Conservation (phyloP, 1,140 invertebrate genomes). For the Drusus annulatus region DNA sequence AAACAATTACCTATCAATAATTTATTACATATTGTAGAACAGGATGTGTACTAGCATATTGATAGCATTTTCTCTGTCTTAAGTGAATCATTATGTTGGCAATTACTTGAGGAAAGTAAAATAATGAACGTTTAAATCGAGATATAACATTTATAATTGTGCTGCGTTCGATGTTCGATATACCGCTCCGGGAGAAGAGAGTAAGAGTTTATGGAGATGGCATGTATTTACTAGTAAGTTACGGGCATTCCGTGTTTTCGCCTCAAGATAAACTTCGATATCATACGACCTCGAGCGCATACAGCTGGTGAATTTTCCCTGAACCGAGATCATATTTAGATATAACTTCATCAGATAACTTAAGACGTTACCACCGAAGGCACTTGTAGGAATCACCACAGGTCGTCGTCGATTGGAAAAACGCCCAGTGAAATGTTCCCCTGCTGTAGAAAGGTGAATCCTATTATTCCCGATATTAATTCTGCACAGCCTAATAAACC, state of each 20-base stretch:
- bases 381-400: constrained; percentile 27
- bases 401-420: constrained; percentile 11
- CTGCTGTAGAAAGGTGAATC: background rate
- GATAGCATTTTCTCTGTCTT: too few relatives aligned
- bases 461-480: background rate
- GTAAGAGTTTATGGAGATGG: constrained; percentile 11
- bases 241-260: constrained; percentile 24
- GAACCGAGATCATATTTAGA: constrained; percentile 44
- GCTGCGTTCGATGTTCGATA: too few relatives aligned
- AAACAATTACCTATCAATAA: too few relatives aligned
- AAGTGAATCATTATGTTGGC: too few relatives aligned
- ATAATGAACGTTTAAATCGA: too few relatives aligned
- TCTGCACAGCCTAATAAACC: background rate
- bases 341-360: constrained; percentile 41
- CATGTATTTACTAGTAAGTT: constrained; percentile 23
- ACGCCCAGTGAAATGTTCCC: background rate
- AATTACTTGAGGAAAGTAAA: too few relatives aligned
- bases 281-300: constrained; percentile 19
- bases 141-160: too few relatives aligned
- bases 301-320: constrained; percentile 37
- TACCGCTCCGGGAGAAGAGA: background rate
- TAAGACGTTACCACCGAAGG: constrained; percentile 34
- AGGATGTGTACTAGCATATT: too few relatives aligned
- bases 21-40: too few relatives aligned
- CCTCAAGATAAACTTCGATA: constrained; percentile 25